Evolutionary conservation across 2,888 invertebrate species (phyloP).

Genomic region (Cantharis rustica): DNA sequence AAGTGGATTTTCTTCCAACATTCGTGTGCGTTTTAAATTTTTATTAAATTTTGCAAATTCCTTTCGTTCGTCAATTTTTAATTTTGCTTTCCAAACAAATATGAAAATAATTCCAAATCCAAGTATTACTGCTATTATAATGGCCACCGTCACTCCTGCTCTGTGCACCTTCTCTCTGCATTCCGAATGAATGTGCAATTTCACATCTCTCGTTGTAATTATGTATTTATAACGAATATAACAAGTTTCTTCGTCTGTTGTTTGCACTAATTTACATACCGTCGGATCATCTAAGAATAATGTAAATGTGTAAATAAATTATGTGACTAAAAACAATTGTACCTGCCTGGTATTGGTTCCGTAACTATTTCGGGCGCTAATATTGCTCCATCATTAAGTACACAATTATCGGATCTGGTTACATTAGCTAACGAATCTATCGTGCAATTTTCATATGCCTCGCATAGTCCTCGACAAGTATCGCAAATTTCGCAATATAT

Average conservation of each 20-base stretch:
- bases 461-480: slow-evolving; percentile 60
- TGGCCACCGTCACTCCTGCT: slow-evolving; percentile 36
- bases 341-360: slow-evolving; percentile 15
- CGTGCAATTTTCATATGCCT: slow-evolving; percentile 58
- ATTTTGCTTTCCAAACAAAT: slow-evolving; percentile 42
- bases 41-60: slow-evolving; percentile 30
- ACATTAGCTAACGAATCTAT: slow-evolving; percentile 17
- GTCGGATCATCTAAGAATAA: slow-evolving; percentile 19
- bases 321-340: neutral
- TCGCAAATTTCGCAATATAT: slow-evolving; percentile 61
- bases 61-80: slow-evolving; percentile 24
- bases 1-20: slow-evolving; percentile 61
- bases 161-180: slow-evolving; percentile 42
- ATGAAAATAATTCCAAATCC: slow-evolving; percentile 38
- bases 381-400: slow-evolving; percentile 14
- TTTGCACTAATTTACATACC: slow-evolving; percentile 22
- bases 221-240: slow-evolving; percentile 31
- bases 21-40: slow-evolving; percentile 7
- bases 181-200: slow-evolving; percentile 29
- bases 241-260: slow-evolving; percentile 24
- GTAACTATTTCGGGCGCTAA: slow-evolving; percentile 17
- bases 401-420: slow-evolving; percentile 10
- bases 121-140: slow-evolving; percentile 36
- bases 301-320: too few species aligned
- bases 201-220: slow-evolving; percentile 11